Conservation (phyloP, 2,888 invertebrate species). For the Idaea dimidiata region DNA sequence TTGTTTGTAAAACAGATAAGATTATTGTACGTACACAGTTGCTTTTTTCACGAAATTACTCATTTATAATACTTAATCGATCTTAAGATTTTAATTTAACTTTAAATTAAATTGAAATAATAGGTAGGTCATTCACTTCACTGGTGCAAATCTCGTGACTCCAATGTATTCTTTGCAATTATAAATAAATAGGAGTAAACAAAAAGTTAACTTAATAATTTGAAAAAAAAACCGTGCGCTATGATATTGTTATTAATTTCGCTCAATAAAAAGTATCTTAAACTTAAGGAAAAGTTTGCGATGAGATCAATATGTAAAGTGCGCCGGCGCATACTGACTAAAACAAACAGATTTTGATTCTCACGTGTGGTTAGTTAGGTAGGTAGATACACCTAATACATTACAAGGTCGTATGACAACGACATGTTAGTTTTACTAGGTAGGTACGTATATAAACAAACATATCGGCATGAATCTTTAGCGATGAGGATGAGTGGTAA, state of each 20-base stretch:
- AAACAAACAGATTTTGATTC: background rate
- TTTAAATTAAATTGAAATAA: too few species aligned
- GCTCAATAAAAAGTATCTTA: background rate
- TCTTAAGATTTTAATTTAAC: too few species aligned
- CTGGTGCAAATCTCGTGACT: too few species aligned
- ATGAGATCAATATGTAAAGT: background rate
- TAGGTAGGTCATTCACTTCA: too few species aligned
- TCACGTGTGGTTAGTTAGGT: background rate
- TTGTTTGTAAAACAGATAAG: too few species aligned
- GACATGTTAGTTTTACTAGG: background rate
- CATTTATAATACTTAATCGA: too few species aligned
- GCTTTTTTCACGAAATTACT: too few species aligned
- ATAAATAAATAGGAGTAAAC: background rate
- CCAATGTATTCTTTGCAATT: too few species aligned
- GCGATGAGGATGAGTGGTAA: too few species aligned
- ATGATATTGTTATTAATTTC: background rate
- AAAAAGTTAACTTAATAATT: background rate
- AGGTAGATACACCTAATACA: background rate
- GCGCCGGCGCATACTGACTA: conserved; percentile 7
- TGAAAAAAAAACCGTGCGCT: background rate
- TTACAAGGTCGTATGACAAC: background rate
- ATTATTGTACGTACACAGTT: too few species aligned
- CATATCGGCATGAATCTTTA: background rate
- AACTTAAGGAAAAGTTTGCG: background rate
- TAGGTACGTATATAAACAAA: background rate